These are phyloP conservation scores for Eublepharis macularius DNA, from an alignment of 2,113 vertebrate species.

Conservation along the genomic window DNA sequence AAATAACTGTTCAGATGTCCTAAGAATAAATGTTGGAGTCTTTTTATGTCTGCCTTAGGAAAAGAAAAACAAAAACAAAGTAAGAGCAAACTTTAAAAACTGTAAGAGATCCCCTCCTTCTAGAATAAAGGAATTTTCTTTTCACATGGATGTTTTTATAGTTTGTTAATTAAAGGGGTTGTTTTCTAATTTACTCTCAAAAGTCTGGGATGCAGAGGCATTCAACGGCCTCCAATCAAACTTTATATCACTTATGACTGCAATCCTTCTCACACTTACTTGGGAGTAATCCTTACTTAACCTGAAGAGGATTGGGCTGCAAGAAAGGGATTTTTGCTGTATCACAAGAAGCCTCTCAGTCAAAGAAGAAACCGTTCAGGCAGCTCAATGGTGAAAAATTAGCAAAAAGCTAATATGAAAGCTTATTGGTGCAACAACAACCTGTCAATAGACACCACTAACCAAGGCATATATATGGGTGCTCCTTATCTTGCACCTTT, in stretches of 20 bases:
- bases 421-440: neutral
- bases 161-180: slow-evolving; percentile 62
- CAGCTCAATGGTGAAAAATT: neutral
- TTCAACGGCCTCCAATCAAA: neutral
- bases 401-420: neutral
- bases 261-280: too few relatives aligned
- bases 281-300: neutral
- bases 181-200: slow-evolving; percentile 29
- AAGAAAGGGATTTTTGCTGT: neutral
- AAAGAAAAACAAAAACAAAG: slow-evolving; percentile 3
- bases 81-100: slow-evolving; percentile 44
- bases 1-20: slow-evolving; percentile 85
- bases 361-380: neutral
- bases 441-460: neutral
- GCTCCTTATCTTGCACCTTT: neutral
- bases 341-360: neutral
- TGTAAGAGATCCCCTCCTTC: slow-evolving; percentile 59
- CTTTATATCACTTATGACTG: too few relatives aligned
- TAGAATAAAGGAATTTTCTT: slow-evolving; percentile 71
- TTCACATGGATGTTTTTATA: slow-evolving; percentile 66
- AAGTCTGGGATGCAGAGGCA: slow-evolving; percentile 21
- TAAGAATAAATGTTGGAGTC: slow-evolving; percentile 66
- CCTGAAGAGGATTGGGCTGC: neutral
- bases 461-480: neutral
- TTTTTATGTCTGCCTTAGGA: slow-evolving; percentile 70